These are phyloP conservation scores for Holcopasites calliopsidis DNA, from an alignment of 1,140 invertebrate genomes.

Conservation along the genomic window DNA sequence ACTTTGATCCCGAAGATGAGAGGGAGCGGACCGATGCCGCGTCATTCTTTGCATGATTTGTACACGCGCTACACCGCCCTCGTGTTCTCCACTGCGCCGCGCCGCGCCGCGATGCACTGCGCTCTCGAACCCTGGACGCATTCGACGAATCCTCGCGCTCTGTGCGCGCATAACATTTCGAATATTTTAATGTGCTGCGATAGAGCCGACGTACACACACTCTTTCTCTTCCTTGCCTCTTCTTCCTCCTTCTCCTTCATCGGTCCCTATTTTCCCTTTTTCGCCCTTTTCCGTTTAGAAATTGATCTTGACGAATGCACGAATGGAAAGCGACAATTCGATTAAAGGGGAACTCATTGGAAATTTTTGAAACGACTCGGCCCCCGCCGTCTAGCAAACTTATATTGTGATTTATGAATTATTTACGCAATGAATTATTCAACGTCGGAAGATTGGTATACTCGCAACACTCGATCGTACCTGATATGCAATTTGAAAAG, in stretches of 20 bases:
- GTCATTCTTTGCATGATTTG: conserved; percentile 77
- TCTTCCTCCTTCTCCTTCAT: background rate
- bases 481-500: conserved; percentile 67
- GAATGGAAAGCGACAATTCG: background rate
- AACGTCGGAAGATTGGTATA: conserved; percentile 64
- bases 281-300: background rate
- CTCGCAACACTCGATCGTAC: conserved; percentile 64
- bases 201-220: conserved; percentile 69
- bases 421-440: conserved; percentile 68
- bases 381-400: conserved; percentile 27
- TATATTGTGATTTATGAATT: conserved; percentile 61
- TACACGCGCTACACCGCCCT: conserved; percentile 74
- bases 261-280: background rate
- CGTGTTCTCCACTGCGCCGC: conserved; percentile 61
- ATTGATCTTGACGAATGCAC: too few species aligned
- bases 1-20: conserved; percentile 10
- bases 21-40: conserved; percentile 63
- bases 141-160: conserved; percentile 48
- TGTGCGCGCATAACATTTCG: conserved; percentile 60
- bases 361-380: conserved; percentile 43
- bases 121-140: background rate
- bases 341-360: background rate
- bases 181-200: conserved; percentile 71
- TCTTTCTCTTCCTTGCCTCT: background rate
- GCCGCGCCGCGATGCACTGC: conserved; percentile 65